Percentiles rank a stretch among this genome's conserved stretches.
phyloP scores from a whole-genome alignment of 1,140 invertebrate species.

The Aphis gossypii region DNA sequence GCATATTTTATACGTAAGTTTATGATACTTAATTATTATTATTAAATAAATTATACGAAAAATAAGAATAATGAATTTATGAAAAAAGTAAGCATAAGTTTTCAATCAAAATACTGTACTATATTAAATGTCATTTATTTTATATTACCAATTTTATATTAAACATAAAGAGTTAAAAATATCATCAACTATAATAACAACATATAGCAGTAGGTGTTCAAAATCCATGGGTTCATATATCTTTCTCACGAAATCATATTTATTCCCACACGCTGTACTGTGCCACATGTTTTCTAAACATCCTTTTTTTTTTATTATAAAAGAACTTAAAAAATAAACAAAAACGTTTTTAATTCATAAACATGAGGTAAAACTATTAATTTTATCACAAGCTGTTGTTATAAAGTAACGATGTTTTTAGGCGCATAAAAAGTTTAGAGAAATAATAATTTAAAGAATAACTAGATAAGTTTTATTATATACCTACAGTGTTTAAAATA shows the following conservation, averaged over 20 bases:
- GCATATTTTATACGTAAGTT: neutral
- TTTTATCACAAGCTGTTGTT: slow-evolving; percentile 20
- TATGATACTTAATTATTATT: neutral
- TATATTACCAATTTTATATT: neutral
- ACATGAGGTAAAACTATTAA: slow-evolving; percentile 40
- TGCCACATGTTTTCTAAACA: slow-evolving; percentile 36
- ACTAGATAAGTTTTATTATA: neutral
- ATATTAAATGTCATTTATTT: neutral
- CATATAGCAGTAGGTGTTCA: neutral
- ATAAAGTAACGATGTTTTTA: slow-evolving; percentile 3
- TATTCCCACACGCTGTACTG: neutral
- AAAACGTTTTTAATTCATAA: slow-evolving; percentile 26
- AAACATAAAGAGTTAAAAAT: neutral
- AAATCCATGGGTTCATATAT: neutral
- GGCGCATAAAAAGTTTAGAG: neutral
- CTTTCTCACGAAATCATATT: slow-evolving; percentile 16
- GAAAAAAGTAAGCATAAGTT: neutral
- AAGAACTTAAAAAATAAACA: slow-evolving; percentile 10
- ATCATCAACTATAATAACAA: neutral
- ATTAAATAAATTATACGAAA: neutral
- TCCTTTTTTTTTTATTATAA: neutral
- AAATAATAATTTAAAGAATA: neutral
- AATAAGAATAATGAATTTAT: neutral
- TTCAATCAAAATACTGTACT: neutral
- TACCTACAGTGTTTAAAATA: neutral